Conservation (phyloP, 2,797 vertebrate species). For the Rhincodon typus region DNA sequence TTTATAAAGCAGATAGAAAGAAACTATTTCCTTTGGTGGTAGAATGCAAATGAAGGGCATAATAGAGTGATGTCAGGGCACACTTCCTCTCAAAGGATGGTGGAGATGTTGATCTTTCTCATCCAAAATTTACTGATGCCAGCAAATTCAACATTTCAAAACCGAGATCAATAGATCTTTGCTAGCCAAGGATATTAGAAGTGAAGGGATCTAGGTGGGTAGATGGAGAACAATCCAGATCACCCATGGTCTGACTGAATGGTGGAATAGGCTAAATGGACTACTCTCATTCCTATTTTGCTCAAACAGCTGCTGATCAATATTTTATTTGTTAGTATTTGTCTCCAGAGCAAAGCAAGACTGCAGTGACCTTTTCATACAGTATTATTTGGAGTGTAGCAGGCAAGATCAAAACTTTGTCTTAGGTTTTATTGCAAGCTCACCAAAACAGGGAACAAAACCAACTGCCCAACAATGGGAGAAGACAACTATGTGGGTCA, state of each 20-base stretch:
- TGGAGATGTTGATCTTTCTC: not conserved
- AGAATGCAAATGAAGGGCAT: no score
- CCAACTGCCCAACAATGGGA: not conserved
- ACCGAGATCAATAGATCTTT: not conserved
- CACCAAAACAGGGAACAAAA: not conserved
- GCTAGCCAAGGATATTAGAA: no score
- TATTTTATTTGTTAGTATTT: not conserved
- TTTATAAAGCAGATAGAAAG: not conserved
- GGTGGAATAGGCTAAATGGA: not conserved
- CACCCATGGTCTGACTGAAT: not conserved
- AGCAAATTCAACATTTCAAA: not conserved
- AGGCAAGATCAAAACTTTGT: not conserved
- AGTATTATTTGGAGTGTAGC: not conserved
- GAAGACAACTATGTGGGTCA: not conserved
- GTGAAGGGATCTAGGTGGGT: not conserved
- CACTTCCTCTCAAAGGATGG: not conserved
- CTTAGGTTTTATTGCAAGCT: not conserved
- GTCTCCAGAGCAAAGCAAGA: not conserved
- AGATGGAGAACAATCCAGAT: not conserved
- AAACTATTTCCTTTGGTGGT: constrained; percentile 10
- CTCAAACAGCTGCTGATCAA: not conserved
- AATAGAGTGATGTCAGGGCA: not conserved
- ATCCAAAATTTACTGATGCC: not conserved
- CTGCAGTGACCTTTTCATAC: not conserved
- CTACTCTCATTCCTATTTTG: not conserved